phyloP scores from a whole-genome alignment of 2,797 vertebrate genomes.

The Aotus griseimembra region DNA sequence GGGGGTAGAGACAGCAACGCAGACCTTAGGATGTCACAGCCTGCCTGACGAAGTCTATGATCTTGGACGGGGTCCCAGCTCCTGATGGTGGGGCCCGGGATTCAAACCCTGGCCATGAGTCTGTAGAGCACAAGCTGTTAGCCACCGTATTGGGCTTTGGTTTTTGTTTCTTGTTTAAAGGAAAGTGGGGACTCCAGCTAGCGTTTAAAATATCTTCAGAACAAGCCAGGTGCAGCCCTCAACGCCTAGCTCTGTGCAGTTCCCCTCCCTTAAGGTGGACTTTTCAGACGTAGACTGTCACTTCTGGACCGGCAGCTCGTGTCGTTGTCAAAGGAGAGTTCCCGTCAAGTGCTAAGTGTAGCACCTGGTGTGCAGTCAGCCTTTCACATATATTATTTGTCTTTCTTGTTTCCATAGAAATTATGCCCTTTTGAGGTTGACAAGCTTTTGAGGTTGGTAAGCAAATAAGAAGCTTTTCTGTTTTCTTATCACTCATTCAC shows the following conservation, averaged over 20 bases:
- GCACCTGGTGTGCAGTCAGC: neutral
- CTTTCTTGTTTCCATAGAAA: neutral
- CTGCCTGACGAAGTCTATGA: neutral
- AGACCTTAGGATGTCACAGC: neutral
- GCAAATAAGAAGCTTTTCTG: neutral
- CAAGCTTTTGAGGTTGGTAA: neutral
- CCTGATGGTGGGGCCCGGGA: neutral
- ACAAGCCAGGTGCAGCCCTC: neutral
- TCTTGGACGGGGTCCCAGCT: too few relatives aligned
- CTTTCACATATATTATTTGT: neutral
- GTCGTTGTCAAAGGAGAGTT: neutral
- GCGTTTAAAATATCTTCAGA: neutral
- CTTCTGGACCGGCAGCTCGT: neutral
- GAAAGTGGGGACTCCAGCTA: neutral
- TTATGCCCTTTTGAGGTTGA: neutral
- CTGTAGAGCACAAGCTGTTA: neutral
- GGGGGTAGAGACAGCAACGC: too few relatives aligned
- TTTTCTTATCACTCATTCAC: neutral
- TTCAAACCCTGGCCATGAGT: neutral
- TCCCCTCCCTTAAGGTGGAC: neutral
- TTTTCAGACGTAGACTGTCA: neutral
- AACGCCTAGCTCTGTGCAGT: too few relatives aligned
- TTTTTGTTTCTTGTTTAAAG: neutral
- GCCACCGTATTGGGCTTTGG: neutral
- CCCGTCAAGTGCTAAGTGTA: accelerated